Percentiles rank a stretch among this genome's conserved stretches.
phyloP scores from a whole-genome alignment of 2,888 invertebrate genomes.

The Pseudoips prasinana region DNA sequence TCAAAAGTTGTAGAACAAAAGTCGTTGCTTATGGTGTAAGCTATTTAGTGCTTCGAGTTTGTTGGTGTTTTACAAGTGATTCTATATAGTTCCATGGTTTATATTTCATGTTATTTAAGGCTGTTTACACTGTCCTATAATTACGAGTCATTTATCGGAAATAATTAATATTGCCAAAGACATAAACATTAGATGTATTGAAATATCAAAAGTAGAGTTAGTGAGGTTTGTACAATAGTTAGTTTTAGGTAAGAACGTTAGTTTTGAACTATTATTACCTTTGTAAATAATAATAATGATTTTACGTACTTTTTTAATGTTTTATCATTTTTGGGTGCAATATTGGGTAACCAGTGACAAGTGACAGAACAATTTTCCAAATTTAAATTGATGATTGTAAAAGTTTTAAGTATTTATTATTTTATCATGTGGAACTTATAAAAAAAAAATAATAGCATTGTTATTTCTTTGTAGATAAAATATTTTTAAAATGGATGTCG shows the following conservation, averaged over 20 bases:
- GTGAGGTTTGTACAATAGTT: constrained; percentile 59
- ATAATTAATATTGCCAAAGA: constrained; percentile 58
- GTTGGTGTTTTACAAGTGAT: too few relatives aligned
- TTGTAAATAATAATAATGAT: constrained; percentile 31
- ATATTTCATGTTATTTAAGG: constrained; percentile 33
- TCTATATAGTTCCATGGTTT: constrained; percentile 11
- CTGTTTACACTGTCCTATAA: constrained; percentile 30
- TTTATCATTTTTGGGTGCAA: constrained; percentile 30
- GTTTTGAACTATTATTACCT: constrained; percentile 34
- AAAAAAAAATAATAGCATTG: too few relatives aligned
- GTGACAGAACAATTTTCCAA: constrained; percentile 18
- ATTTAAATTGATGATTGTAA: constrained; percentile 22
- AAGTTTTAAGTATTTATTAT: constrained; percentile 5
- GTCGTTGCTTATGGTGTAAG: too few relatives aligned
- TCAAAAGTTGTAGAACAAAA: too few relatives aligned
- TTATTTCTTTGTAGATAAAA: too few relatives aligned
- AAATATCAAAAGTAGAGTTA: constrained; percentile 45
- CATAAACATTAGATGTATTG: constrained; percentile 42
- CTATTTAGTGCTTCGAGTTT: too few relatives aligned
- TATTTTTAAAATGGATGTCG: too few relatives aligned
- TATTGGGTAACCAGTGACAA: constrained; percentile 24
- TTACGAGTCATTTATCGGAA: constrained; percentile 34
- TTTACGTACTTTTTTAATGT: constrained; percentile 29
- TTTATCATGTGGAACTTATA: too few relatives aligned
- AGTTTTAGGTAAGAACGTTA: constrained; percentile 41